phyloP scores from a whole-genome alignment of 2,113 vertebrate genomes.

The Australoheros scitulus region DNA sequence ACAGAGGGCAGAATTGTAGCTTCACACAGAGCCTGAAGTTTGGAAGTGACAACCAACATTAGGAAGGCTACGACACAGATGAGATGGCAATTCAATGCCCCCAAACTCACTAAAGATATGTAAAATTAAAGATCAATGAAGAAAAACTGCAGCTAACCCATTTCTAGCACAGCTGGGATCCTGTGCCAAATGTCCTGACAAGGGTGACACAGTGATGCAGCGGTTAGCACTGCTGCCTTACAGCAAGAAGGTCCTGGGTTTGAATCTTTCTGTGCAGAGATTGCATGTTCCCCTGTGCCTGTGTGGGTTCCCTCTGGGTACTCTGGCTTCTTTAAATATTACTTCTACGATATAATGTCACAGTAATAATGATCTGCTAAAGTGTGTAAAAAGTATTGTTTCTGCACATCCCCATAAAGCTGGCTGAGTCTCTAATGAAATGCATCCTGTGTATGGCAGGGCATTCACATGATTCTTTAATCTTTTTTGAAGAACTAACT shows the following conservation, averaged over 20 bases:
- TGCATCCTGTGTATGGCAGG: too few relatives aligned
- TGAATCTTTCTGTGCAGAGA: background rate
- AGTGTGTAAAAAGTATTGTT: background rate
- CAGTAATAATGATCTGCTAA: background rate
- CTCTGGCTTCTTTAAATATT: background rate
- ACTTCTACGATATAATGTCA: background rate
- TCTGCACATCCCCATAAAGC: background rate
- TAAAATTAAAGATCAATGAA: background rate
- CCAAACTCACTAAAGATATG: background rate
- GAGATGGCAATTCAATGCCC: background rate
- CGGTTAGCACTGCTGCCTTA: background rate
- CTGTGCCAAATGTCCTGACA: background rate
- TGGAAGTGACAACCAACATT: background rate
- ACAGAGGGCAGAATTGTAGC: constrained; percentile 33
- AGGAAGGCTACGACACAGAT: background rate
- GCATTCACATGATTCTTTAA: too few relatives aligned
- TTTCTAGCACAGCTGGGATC: background rate
- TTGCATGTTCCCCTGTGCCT: background rate
- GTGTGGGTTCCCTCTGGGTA: background rate
- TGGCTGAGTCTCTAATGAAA: background rate
- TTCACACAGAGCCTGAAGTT: background rate
- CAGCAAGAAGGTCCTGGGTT: background rate
- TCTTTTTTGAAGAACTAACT: too few relatives aligned
- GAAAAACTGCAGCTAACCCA: background rate
- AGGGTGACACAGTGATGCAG: too few relatives aligned